Evolutionary conservation across 2,888 invertebrate species (phyloP), one percentile per base, ranked within the genome.

Genomic region (Tanytarsus gracilentus): DNA sequence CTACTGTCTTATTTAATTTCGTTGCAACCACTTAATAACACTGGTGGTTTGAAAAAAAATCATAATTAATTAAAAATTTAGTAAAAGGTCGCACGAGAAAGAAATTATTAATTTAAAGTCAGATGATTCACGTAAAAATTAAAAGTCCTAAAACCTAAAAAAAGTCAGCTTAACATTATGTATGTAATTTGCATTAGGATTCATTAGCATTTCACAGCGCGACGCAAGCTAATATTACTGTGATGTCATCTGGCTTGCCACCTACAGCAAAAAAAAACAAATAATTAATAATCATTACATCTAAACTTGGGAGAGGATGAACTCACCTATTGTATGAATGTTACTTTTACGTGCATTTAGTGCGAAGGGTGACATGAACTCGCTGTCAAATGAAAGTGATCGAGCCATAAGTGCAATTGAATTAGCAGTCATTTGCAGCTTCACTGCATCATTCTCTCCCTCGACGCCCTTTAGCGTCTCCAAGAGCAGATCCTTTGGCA

Each of bases 191-290:
- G 33, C 40, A 29, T 21, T 55, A 23, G 59, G 23, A 48, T 18
- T 61, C 27, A 29, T 8, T 29, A n/a, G 52, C 14, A 21, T 69
- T 73, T 80, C 78, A 82, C 79, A 85, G 83, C 71, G 88, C 87
- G 77, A 97, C 93, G 67, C 93, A 90, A 67, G 96, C 94, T 68
- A 97, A 82, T 70, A 98, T 84, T 73, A 97, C 93, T 70, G 97
- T 97, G 76, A 98, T 96, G 78, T 98, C 98, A 75, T 98, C 98
- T 63, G 97, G 97, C 77, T 98, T 98, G 62, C 98, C 97, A 72
- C 98, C 96, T 88, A 80, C 84, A 69, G 66, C 72, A 71, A 69
- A 65, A 66, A 64, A 66, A 72, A 66, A 68, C 66, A 63, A 44
- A 29, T 5, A 48, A 6, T 27, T 48, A 48, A 6, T 40, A 21